Base-by-base conservation (phyloP, 2,113 vertebrate genomes). In the Periophthalmus modestus region DNA sequence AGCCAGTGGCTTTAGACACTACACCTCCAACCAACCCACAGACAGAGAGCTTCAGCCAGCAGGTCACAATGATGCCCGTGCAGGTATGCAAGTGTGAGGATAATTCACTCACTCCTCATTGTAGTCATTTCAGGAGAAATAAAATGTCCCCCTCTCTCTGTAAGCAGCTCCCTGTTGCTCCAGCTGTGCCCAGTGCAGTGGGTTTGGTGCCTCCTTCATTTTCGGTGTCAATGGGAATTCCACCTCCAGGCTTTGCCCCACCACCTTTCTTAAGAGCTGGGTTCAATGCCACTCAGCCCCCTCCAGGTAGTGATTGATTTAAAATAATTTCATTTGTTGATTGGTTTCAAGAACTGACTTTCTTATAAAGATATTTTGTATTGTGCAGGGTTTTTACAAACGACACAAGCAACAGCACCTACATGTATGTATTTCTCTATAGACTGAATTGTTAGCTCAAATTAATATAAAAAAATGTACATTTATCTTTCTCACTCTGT, bases 251-350 rank as follows among this genome's bases (percentile, higher is more conserved):
- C 65, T 99, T 94, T 48, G 96, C 96, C 9, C 98, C 96, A 14
- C 98, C 97, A 67, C 98, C 97, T 54, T 95, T 99, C 84, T 82
- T 95, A 54, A 91, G 96, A 73, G 94, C 97, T 0, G 92, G 95
- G 72, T 99, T 99, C 87, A 98, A 98, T 81, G 93, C 97, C 80
- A 93, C 96, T 12, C 97, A 99, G 28, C 98, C 98, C 81, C 98
- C 98, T 50, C 98, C 98, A 83, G 97, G 98, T 99, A 94, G 89
- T 85, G 39, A 43, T 10, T 18, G 7, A 2, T 21, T 2, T 0
- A 15, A 73, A 2, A 34, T 12, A 0, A 14, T 7, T 2, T 34
- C 2, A n/a, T 52, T 16, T 66, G 11, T 58, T 28, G 0, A 63
- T 19, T 3, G 21, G 5, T 2, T 0, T 14, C 2, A 63, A 12